Evolutionary conservation across 2,113 vertebrate genomes (phyloP).

Genomic region (Colinus virginianus): DNA sequence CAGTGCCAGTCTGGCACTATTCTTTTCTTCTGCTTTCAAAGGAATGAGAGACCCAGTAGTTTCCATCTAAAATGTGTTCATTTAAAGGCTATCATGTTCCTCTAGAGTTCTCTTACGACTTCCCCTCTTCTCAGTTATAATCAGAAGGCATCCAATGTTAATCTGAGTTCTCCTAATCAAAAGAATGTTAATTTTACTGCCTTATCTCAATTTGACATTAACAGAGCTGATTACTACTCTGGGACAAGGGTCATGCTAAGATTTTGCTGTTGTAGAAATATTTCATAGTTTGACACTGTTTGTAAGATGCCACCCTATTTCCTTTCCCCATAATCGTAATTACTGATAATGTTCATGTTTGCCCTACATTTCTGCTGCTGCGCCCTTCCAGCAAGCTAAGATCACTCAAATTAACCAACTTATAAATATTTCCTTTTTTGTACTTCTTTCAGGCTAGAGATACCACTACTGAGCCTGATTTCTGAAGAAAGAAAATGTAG

Average conservation of each 20-base stretch:
- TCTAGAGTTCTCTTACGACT: not conserved
- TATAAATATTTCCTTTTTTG: not conserved
- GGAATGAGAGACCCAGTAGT: not conserved
- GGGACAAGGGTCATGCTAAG: slow-evolving; percentile 22
- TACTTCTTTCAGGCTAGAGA: not conserved
- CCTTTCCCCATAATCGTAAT: not conserved
- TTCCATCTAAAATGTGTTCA: slow-evolving; percentile 12
- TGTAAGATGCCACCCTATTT: not conserved
- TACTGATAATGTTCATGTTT: not conserved
- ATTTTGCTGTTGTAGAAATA: not conserved
- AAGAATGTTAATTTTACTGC: slow-evolving; percentile 52
- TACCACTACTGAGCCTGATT: not conserved
- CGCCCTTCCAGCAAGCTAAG: not conserved
- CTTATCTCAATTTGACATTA: slow-evolving; percentile 24
- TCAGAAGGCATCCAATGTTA: slow-evolving; percentile 33
- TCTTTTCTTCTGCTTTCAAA: slow-evolving; percentile 12
- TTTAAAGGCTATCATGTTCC: slow-evolving; percentile 3
- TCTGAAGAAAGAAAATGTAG: not conserved
- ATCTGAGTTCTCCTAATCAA: slow-evolving; percentile 41
- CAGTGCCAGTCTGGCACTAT: not conserved
- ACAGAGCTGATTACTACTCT: slow-evolving; percentile 33
- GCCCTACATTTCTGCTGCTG: not conserved
- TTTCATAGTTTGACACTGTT: not conserved
- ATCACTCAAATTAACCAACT: not conserved
- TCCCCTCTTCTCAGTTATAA: slow-evolving; percentile 5